Evolutionary conservation across 2,888 invertebrate species (phyloP).

Genomic region (Drosophila borborema): DNA sequence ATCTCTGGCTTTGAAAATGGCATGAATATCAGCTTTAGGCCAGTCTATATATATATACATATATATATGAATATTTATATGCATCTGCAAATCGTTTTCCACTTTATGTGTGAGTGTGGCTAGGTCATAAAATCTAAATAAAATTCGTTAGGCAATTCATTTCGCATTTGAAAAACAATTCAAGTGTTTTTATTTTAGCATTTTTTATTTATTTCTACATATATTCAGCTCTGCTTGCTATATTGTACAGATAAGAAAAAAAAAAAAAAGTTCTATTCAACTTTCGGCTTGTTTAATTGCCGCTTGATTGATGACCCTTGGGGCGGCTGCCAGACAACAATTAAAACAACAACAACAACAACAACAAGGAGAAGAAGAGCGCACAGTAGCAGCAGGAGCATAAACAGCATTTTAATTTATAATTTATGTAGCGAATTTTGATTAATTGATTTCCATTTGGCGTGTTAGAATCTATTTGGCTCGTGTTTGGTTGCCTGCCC

Average conservation of each 20-base stretch:
- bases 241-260: constrained; percentile 6
- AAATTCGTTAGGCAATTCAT: constrained; percentile 20
- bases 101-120: background rate
- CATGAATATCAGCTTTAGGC: background rate
- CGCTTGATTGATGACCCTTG: constrained; percentile 67
- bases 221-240: constrained; percentile 14
- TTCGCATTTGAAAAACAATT: constrained; percentile 51
- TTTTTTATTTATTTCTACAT: constrained; percentile 4
- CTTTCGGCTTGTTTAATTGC: constrained; percentile 54
- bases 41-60: background rate
- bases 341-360: constrained; percentile 9
- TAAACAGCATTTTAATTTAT: constrained; percentile 73
- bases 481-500: background rate
- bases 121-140: constrained; percentile 38
- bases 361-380: background rate
- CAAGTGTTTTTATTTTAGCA: constrained; percentile 23
- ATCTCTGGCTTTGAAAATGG: background rate
- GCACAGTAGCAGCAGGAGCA: constrained; percentile 5
- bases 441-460: constrained; percentile 77
- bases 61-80: background rate
- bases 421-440: constrained; percentile 75
- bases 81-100: background rate
- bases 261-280: constrained; percentile 8
- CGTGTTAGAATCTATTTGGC: constrained; percentile 32
- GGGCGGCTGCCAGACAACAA: constrained; percentile 40